phyloP scores from a whole-genome alignment of 2,113 vertebrate genomes.

The Poecilia latipinna region DNA sequence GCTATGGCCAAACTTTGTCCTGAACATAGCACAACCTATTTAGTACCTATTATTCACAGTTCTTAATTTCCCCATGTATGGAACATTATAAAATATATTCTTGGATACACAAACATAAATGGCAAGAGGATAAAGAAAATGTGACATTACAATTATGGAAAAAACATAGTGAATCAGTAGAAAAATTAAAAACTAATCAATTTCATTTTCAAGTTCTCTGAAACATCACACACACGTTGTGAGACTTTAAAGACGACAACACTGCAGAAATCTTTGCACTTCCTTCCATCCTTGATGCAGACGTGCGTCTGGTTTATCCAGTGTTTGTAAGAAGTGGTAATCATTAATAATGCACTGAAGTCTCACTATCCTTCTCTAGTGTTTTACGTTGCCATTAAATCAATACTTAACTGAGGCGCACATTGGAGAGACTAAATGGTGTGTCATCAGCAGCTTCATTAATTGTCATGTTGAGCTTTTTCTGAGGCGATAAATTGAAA shows the following conservation, averaged over 20 bases:
- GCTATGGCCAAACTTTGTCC: not conserved
- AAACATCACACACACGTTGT: not conserved
- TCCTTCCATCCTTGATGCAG: too few relatives aligned
- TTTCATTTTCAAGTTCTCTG: too few relatives aligned
- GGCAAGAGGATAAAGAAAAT: not conserved
- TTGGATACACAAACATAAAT: not conserved
- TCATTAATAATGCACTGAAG: slow-evolving; percentile 48
- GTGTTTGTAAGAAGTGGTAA: slow-evolving; percentile 20
- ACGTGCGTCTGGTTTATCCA: not conserved
- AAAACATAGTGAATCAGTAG: not conserved
- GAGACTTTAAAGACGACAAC: not conserved
- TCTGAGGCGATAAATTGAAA: slow-evolving; percentile 7
- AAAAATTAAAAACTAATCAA: not conserved
- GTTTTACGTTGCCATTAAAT: slow-evolving; percentile 43
- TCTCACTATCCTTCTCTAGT: slow-evolving; percentile 17
- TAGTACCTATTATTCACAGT: too few relatives aligned
- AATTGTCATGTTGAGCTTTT: not conserved
- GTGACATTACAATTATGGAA: not conserved
- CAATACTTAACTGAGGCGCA: slow-evolving; percentile 48
- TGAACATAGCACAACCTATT: not conserved
- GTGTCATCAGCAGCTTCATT: slow-evolving; percentile 9
- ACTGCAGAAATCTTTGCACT: not conserved
- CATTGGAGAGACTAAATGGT: slow-evolving; percentile 8
- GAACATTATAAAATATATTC: not conserved
- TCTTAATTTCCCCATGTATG: too few relatives aligned